phyloP scores from a whole-genome alignment of 2,113 vertebrate species.

The Pristiophorus japonicus region DNA sequence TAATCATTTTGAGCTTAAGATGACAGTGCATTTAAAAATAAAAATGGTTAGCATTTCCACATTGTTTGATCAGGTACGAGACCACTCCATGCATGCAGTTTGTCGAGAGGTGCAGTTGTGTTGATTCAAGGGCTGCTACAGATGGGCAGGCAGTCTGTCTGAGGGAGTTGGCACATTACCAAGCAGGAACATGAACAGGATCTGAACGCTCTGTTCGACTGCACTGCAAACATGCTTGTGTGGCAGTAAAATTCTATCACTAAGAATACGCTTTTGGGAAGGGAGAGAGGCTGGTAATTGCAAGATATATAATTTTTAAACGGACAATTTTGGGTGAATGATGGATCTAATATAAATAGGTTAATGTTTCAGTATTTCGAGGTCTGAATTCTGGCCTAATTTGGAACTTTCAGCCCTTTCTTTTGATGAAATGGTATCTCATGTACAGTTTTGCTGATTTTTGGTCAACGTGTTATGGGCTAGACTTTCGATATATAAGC shows the following conservation, averaged over 20 bases:
- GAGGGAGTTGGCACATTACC: not conserved
- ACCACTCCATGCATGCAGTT: not conserved
- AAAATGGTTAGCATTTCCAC: not conserved
- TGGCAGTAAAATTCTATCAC: not conserved
- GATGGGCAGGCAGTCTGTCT: not conserved
- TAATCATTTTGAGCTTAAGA: not conserved
- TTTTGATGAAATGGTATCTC: not conserved
- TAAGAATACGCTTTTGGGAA: not conserved
- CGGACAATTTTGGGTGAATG: not conserved
- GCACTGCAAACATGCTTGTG: not conserved
- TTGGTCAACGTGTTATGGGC: not conserved
- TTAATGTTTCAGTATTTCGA: not conserved
- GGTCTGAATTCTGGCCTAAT: not conserved
- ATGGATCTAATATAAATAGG: not conserved
- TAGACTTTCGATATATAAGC: no score
- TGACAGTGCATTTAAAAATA: not conserved
- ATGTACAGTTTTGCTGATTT: not conserved
- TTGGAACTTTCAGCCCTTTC: not conserved
- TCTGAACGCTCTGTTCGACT: not conserved
- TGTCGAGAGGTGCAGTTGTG: not conserved
- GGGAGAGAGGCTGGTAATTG: not conserved
- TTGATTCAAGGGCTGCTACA: not conserved
- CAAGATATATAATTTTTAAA: not conserved
- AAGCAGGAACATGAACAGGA: constrained; percentile 18
- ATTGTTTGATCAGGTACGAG: not conserved